A percentile compares a stretch with the other conserved stretches of the same genome.
Evolutionary conservation across 1,140 invertebrate genomes (phyloP).

Genomic region (Danaus plexippus): DNA sequence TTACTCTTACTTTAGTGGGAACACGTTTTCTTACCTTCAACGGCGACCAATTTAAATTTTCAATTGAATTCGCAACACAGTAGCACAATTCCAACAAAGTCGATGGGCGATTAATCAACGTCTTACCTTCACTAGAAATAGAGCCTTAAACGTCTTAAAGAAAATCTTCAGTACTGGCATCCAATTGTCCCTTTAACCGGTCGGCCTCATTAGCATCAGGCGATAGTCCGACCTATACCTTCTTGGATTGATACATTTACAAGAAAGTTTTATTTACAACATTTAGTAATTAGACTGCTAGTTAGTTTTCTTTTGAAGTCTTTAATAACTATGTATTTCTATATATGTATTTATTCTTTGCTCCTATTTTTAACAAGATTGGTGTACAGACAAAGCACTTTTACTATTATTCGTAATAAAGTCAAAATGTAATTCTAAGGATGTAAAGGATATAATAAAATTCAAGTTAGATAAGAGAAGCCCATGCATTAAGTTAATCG

Average conservation of each 20-base stretch:
- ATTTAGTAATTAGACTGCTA: slow-evolving; percentile 42
- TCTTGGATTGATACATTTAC: slow-evolving; percentile 60
- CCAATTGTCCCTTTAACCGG: slow-evolving; percentile 56
- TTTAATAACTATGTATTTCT: too few relatives aligned
- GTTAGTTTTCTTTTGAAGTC: too few relatives aligned
- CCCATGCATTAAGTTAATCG: slow-evolving; percentile 51
- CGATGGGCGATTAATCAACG: slow-evolving; percentile 42
- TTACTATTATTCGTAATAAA: slow-evolving; percentile 1
- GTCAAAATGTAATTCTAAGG: slow-evolving; percentile 16
- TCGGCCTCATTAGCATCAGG: slow-evolving; percentile 55
- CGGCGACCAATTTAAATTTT: slow-evolving; percentile 38
- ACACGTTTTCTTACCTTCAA: slow-evolving; percentile 27
- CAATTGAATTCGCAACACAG: slow-evolving; percentile 39
- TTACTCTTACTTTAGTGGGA: slow-evolving; percentile 21
- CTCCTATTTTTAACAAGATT: too few relatives aligned
- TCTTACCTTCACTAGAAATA: slow-evolving; percentile 43
- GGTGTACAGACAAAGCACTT: too few relatives aligned
- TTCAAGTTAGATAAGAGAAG: slow-evolving; percentile 38
- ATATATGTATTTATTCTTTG: too few relatives aligned
- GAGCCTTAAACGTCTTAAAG: slow-evolving; percentile 46
- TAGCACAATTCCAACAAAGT: slow-evolving; percentile 38
- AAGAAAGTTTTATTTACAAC: slow-evolving; percentile 49
- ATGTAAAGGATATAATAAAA: slow-evolving; percentile 36
- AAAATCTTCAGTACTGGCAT: slow-evolving; percentile 41
- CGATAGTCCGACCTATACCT: slow-evolving; percentile 48